phyloP scores from a whole-genome alignment of 1,140 invertebrate genomes.

The Chlorops oryzae region DNA sequence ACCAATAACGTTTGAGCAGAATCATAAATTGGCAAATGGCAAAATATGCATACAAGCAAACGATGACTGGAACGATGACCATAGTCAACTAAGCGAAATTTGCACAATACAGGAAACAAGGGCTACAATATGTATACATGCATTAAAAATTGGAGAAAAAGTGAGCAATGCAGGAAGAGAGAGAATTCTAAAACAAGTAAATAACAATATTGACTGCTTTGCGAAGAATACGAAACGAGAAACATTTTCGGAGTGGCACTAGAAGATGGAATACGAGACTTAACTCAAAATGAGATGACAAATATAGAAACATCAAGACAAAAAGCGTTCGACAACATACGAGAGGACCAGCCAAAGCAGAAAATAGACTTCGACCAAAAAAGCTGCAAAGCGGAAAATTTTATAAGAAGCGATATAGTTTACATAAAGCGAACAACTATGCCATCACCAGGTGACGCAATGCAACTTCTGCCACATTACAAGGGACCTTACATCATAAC shows the following conservation, averaged over 20 bases:
- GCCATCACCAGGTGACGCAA: neutral
- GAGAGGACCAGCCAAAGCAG: neutral
- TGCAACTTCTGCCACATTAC: slow-evolving; percentile 14
- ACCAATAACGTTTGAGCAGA: neutral
- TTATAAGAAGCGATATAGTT: neutral
- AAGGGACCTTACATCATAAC: slow-evolving; percentile 22
- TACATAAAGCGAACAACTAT: neutral
- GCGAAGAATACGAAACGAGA: neutral
- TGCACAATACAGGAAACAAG: slow-evolving; percentile 12
- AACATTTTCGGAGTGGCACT: neutral
- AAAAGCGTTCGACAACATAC: neutral
- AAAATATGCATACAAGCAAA: slow-evolving; percentile 20
- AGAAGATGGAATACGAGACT: neutral
- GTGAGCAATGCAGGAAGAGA: neutral
- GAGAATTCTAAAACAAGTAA: neutral
- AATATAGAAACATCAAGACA: neutral
- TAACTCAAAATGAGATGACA: neutral
- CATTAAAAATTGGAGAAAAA: neutral
- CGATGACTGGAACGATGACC: slow-evolving; percentile 28
- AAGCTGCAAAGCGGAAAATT: neutral
- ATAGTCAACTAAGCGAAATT: slow-evolving; percentile 23
- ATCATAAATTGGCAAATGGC: neutral
- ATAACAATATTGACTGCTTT: neutral
- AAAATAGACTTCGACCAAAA: neutral
- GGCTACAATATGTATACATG: neutral